Evolutionary conservation across 2,113 vertebrate species (phyloP).

Genomic region (Petaurus breviceps): DNA sequence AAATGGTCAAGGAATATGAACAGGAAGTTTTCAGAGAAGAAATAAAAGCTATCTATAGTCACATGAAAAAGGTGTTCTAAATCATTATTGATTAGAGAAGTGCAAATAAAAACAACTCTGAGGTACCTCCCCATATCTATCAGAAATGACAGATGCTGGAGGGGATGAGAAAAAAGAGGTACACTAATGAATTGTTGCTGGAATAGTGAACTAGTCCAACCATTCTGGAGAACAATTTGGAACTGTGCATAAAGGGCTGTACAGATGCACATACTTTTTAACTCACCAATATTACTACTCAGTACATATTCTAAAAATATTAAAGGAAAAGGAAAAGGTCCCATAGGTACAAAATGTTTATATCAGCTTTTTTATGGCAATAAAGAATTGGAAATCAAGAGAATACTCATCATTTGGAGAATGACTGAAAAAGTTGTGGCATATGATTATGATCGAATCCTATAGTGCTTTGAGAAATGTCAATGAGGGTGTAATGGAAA

Average conservation of each 20-base stretch:
- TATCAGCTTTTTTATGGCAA: not conserved
- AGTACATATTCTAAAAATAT: not conserved
- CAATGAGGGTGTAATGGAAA: not conserved
- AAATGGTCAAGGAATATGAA: not conserved
- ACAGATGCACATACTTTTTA: not conserved
- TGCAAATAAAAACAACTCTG: not conserved
- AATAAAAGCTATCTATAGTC: not conserved
- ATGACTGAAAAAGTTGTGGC: not conserved
- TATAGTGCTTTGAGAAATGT: not conserved
- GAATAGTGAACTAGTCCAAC: not conserved
- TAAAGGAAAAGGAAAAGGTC: not conserved
- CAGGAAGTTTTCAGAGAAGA: not conserved
- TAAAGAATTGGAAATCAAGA: not conserved
- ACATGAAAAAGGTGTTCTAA: not conserved
- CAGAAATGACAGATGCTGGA: not conserved
- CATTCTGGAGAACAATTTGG: not conserved
- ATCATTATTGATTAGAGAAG: not conserved
- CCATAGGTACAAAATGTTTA: not conserved
- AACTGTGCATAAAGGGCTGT: not conserved
- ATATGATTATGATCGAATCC: not conserved
- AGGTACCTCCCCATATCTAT: not conserved
- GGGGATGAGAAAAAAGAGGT: not conserved
- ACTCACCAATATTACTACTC: not conserved
- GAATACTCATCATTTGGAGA: not conserved
- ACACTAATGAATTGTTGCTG: not conserved